A percentile compares a stretch with the other conserved stretches of the same genome.
Evolutionary conservation across 92 coral and sea anemone genomes (phyloP).

Genomic region (Anthopleura xanthogrammica): DNA sequence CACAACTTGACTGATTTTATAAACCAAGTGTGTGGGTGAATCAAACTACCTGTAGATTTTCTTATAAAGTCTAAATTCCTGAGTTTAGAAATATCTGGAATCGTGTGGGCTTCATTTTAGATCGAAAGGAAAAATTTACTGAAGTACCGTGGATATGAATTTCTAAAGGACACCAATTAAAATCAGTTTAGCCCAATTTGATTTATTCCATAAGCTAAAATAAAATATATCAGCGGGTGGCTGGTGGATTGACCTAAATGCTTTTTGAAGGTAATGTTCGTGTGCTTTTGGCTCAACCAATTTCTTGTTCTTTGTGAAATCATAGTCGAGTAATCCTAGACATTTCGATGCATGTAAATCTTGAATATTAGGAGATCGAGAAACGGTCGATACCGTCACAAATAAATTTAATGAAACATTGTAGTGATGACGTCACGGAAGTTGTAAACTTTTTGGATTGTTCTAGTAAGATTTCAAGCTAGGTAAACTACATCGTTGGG

Average conservation of each 20-base stretch:
- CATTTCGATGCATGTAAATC: too few relatives aligned
- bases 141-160: too few relatives aligned
- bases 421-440: background rate
- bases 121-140: too few relatives aligned
- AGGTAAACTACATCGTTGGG: too few relatives aligned
- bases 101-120: too few relatives aligned
- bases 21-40: background rate
- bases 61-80: too few relatives aligned
- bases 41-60: background rate
- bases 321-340: background rate
- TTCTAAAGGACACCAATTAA: too few relatives aligned
- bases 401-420: background rate
- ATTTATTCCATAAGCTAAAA: too few relatives aligned
- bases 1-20: background rate
- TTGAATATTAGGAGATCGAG: background rate
- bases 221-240: too few relatives aligned
- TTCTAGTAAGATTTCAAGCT: background rate
- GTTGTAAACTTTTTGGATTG: background rate
- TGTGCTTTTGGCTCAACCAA: background rate
- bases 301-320: background rate
- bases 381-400: background rate
- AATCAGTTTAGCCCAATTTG: too few relatives aligned
- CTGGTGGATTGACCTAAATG: background rate
- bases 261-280: background rate
- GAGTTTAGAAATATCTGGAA: too few relatives aligned